phyloP scores from a whole-genome alignment of 2,797 vertebrate genomes.

The Morelia viridis region DNA sequence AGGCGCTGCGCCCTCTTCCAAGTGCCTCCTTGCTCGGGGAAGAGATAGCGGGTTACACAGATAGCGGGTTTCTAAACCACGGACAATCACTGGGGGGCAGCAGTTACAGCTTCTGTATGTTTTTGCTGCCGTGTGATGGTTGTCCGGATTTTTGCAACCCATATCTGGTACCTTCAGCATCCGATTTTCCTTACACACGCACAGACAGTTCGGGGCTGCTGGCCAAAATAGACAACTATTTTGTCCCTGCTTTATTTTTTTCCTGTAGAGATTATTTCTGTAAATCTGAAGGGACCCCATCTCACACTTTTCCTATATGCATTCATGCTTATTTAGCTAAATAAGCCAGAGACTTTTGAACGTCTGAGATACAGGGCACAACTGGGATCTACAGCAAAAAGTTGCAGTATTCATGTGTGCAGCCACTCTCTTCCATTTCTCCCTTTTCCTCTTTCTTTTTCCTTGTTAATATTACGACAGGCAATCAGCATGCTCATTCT shows the following conservation, averaged over 20 bases:
- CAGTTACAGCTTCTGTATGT: background rate
- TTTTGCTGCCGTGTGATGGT: background rate
- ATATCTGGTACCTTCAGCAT: background rate
- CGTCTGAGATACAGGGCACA: background rate
- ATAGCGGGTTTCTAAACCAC: background rate
- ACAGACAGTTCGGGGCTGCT: background rate
- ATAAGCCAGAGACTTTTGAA: background rate
- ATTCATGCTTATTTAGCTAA: background rate
- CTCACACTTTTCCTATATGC: background rate
- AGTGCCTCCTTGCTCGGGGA: background rate
- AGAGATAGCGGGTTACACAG: background rate
- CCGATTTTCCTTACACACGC: background rate
- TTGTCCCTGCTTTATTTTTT: background rate
- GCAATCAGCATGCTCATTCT: background rate
- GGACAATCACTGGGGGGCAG: background rate
- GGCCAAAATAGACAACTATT: background rate
- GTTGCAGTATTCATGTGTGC: background rate
- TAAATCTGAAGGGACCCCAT: background rate
- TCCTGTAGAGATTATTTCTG: background rate
- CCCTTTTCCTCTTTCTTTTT: background rate
- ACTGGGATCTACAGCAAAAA: background rate
- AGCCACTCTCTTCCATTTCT: background rate
- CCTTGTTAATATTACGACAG: background rate
- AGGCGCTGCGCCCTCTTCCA: background rate
- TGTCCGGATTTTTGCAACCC: background rate